A percentile compares a stretch with the other conserved stretches of the same genome.
phyloP scores from a whole-genome alignment of 2,113 vertebrate genomes.

The Petromus typicus region DNA sequence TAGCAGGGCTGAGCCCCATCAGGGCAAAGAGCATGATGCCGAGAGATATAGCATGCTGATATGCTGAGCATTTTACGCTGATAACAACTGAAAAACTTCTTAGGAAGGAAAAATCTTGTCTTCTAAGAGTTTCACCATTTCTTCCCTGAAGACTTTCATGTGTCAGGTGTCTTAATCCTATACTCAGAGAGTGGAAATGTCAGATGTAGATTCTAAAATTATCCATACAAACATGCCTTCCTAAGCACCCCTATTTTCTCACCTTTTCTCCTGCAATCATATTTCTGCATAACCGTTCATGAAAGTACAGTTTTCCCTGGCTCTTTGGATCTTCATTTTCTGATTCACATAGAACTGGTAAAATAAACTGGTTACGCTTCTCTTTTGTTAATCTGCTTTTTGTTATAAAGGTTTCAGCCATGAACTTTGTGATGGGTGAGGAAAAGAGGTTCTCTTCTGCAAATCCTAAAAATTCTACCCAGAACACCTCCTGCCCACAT shows the following conservation, averaged over 20 bases:
- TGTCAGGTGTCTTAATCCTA: neutral
- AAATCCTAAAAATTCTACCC: no score
- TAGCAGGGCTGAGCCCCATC: neutral
- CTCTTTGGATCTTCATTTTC: neutral
- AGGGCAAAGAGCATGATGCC: neutral
- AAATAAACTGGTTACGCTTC: neutral
- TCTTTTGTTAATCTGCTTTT: neutral
- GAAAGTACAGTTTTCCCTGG: neutral
- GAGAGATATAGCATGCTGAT: neutral
- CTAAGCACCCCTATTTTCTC: neutral
- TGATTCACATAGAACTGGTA: neutral
- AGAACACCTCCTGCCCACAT: fast-evolving
- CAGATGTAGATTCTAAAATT: neutral
- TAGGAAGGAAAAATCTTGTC: neutral
- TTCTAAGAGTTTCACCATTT: neutral
- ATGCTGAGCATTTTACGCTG: neutral
- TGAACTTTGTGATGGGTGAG: neutral
- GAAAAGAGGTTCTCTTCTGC: neutral
- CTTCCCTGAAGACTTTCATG: neutral
- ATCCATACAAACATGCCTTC: neutral
- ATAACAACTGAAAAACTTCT: neutral
- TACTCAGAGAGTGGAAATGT: neutral
- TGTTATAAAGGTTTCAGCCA: neutral
- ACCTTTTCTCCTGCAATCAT: no score
- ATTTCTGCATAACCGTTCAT: neutral